A percentile compares a stretch with the other conserved stretches of the same genome.
Evolutionary conservation across 2,888 invertebrate species (phyloP).

Genomic region (Clivina fossor): DNA sequence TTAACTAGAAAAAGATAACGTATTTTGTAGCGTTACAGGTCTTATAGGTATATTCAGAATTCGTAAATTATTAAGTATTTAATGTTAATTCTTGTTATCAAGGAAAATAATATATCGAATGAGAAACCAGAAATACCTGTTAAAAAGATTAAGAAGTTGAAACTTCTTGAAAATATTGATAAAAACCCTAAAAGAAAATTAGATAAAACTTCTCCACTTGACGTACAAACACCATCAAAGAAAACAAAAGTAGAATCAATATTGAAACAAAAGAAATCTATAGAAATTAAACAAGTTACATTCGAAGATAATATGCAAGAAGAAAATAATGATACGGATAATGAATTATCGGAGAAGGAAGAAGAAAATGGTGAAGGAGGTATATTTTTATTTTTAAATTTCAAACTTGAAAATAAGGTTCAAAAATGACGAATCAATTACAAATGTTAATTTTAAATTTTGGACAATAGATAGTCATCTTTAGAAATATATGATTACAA

Average conservation of each 20-base stretch:
- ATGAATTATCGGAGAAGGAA: slow-evolving; percentile 20
- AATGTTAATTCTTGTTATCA: not conserved
- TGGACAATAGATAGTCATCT: no score
- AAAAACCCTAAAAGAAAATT: slow-evolving; percentile 26
- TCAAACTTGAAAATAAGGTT: no score
- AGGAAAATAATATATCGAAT: not conserved
- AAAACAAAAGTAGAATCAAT: slow-evolving; percentile 40
- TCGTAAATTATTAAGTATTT: no score
- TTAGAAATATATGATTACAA: no score
- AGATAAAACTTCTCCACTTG: slow-evolving; percentile 37
- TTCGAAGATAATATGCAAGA: slow-evolving; percentile 8
- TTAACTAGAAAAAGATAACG: no score
- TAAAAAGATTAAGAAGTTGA: slow-evolving; percentile 49
- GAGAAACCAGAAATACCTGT: not conserved
- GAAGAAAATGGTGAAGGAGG: slow-evolving; percentile 36
- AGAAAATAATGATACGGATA: slow-evolving; percentile 27
- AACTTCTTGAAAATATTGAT: slow-evolving; percentile 49
- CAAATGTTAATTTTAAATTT: no score
- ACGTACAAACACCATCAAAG: slow-evolving; percentile 42
- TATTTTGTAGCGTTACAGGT: no score
- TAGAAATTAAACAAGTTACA: slow-evolving; percentile 28
- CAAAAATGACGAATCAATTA: no score
- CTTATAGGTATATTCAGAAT: no score
- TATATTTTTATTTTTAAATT: no score
- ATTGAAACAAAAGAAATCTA: slow-evolving; percentile 40